These are phyloP conservation scores for Nomada ferruginata DNA, from an alignment of 2,888 invertebrate genomes.

Conservation along the genomic window DNA sequence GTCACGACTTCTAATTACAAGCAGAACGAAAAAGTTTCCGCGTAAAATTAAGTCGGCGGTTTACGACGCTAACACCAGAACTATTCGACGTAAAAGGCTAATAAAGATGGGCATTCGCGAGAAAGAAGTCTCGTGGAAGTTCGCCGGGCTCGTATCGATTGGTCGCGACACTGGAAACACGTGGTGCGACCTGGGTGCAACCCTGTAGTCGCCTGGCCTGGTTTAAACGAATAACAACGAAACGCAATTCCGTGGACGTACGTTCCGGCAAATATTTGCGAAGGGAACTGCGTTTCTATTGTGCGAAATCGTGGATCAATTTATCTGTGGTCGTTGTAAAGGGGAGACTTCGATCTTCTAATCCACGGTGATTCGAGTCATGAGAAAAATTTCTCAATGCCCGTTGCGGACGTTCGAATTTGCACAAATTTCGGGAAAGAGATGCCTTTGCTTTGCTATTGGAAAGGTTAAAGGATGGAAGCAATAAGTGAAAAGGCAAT, in stretches of 20 bases:
- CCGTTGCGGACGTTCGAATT: too few relatives aligned
- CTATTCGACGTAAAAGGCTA: conserved; percentile 37
- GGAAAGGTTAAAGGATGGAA: too few relatives aligned
- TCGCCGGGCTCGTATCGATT: conserved; percentile 18
- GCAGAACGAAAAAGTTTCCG: conserved; percentile 40
- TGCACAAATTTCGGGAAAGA: too few relatives aligned
- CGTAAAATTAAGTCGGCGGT: conserved; percentile 52
- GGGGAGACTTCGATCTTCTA: too few relatives aligned
- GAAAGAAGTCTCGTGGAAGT: background rate
- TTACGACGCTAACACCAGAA: conserved; percentile 43
- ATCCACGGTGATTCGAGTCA: too few relatives aligned
- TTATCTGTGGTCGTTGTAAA: too few relatives aligned
- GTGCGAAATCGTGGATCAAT: too few relatives aligned
- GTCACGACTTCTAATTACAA: conserved; percentile 42
- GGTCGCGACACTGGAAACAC: background rate
- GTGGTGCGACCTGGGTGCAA: background rate
- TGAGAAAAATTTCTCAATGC: too few relatives aligned
- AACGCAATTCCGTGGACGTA: background rate
- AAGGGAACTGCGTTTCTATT: background rate
- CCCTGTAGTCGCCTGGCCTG: background rate
- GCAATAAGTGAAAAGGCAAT: too few relatives aligned
- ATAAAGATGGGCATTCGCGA: conserved; percentile 32
- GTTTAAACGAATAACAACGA: conserved; percentile 9
- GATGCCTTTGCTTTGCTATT: too few relatives aligned
- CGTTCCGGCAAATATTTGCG: conserved; percentile 13